A percentile compares a stretch with the other conserved stretches of the same genome.
Evolutionary conservation across 2,797 vertebrate genomes (phyloP).

Genomic region (Pseudocheirus occidentalis): DNA sequence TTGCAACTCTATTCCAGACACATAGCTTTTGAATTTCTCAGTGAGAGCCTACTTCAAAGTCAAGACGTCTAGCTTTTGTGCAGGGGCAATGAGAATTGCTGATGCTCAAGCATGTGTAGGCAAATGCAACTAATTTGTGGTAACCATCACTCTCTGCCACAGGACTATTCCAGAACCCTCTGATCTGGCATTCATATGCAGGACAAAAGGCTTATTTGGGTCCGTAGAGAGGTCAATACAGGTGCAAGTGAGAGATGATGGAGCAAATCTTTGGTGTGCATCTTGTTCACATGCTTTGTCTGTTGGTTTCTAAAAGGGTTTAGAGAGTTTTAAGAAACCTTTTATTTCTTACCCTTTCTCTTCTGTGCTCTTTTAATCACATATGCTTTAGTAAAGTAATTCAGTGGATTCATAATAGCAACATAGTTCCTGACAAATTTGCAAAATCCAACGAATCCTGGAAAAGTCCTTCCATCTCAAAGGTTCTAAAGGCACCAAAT

Average conservation of each 20-base stretch:
- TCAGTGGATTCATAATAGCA: neutral
- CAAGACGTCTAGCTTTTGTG: neutral
- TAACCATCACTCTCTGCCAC: too few species aligned
- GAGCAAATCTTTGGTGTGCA: neutral
- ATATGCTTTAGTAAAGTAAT: neutral
- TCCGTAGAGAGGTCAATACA: neutral
- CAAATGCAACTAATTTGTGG: neutral
- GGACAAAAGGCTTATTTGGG: neutral
- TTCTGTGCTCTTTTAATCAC: neutral
- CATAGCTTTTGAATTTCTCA: neutral
- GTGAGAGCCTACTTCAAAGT: neutral
- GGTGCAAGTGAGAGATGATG: neutral
- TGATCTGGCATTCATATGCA: neutral
- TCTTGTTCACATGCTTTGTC: neutral
- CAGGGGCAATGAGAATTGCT: neutral
- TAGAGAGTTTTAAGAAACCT: neutral
- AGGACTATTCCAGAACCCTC: neutral
- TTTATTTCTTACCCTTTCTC: neutral
- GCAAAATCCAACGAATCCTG: neutral
- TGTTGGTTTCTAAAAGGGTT: neutral
- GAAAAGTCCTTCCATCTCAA: neutral
- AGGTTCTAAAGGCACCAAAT: neutral
- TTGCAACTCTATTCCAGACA: neutral
- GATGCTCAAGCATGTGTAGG: neutral
- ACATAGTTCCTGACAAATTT: neutral